Percentiles rank a stretch among this genome's conserved stretches.
Conservation (phyloP, 53 echinoderm and acorn worm genomes). For the Henricia sp. region DNA sequence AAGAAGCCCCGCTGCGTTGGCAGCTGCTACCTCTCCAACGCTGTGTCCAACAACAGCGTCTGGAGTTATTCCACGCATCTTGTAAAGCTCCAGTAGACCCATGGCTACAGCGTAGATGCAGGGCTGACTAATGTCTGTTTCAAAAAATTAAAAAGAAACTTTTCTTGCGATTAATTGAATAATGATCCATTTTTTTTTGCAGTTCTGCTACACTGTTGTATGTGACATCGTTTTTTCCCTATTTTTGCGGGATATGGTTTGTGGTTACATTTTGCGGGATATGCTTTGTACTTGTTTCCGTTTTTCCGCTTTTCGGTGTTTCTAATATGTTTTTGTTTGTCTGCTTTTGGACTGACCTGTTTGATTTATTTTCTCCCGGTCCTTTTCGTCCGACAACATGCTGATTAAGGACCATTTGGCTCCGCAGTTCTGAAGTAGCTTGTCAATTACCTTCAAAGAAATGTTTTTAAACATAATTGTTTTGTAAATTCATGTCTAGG, state of each 20-base stretch:
- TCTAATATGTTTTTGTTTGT: too few relatives aligned
- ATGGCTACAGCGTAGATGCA: slow-evolving; percentile 61
- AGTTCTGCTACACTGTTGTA: too few relatives aligned
- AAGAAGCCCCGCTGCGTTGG: slow-evolving; percentile 67
- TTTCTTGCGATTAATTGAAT: too few relatives aligned
- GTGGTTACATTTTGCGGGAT: too few relatives aligned
- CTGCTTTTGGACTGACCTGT: too few relatives aligned
- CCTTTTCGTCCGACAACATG: slow-evolving; percentile 62
- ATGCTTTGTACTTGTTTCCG: too few relatives aligned
- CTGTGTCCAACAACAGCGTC: slow-evolving; percentile 70
- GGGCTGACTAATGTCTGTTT: slow-evolving; percentile 69
- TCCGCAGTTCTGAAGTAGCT: slow-evolving; percentile 60
- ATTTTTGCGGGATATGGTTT: too few relatives aligned
- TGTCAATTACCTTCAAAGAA: slow-evolving; percentile 45
- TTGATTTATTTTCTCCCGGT: slow-evolving; percentile 64
- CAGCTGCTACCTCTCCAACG: slow-evolving; percentile 76
- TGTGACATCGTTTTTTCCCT: too few relatives aligned
- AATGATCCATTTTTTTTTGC: too few relatives aligned
- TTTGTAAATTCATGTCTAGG: not conserved
- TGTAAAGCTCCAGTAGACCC: slow-evolving; percentile 67
- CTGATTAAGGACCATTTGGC: slow-evolving; percentile 74
- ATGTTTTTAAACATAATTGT: not conserved
- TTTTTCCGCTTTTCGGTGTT: too few relatives aligned
- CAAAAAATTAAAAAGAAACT: too few relatives aligned
- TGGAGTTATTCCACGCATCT: slow-evolving; percentile 50